Evolutionary conservation across 2,888 invertebrate genomes (phyloP).

Genomic region (Callyntrura guangdongensis): DNA sequence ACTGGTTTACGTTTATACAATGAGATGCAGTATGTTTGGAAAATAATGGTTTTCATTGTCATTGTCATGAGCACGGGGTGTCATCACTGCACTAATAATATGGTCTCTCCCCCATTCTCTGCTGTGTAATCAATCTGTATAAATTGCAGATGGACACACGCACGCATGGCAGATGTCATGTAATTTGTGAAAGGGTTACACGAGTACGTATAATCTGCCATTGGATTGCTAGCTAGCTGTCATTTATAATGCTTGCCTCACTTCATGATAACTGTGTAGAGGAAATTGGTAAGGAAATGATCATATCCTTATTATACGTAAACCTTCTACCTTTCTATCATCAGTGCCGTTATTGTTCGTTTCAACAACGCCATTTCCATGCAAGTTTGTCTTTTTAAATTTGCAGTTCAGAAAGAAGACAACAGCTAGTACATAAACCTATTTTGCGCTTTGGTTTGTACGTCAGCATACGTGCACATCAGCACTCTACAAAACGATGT

Average conservation of each 20-base stretch:
- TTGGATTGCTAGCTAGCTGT: too few species aligned
- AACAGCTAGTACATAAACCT: background rate
- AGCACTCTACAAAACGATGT: too few species aligned
- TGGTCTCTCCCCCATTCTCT: background rate
- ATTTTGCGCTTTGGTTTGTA: too few species aligned
- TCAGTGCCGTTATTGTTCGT: background rate
- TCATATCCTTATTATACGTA: background rate
- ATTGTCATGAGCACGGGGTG: background rate
- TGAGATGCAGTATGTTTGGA: background rate
- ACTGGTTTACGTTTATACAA: background rate
- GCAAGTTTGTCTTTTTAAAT: background rate
- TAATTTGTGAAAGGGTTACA: too few species aligned
- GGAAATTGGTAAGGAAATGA: background rate
- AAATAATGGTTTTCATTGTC: slow-evolving; percentile 43
- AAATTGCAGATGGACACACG: background rate
- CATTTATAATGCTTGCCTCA: background rate
- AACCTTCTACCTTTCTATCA: too few species aligned
- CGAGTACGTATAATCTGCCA: too few species aligned
- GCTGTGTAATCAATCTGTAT: background rate
- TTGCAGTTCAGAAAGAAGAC: background rate
- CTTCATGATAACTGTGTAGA: background rate
- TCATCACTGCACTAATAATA: background rate
- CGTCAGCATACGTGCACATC: too few species aligned
- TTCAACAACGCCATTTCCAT: background rate
- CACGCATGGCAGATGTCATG: slow-evolving; percentile 5